phyloP scores from a whole-genome alignment of 2,888 invertebrate genomes.

The Megaustenia siamemsis region DNA sequence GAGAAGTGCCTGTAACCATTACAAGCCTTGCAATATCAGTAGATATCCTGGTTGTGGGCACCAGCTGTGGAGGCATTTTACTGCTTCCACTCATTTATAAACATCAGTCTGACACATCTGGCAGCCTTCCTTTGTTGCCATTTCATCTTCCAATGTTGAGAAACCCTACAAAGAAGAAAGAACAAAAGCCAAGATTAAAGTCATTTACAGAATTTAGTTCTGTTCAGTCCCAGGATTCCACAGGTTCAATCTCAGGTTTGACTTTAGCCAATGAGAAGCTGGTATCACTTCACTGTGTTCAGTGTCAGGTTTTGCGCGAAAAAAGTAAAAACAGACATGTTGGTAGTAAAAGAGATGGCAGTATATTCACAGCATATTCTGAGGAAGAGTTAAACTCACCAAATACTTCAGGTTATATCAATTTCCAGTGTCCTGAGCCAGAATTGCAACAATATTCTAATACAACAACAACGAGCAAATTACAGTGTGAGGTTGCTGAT shows the following conservation, averaged over 20 bases:
- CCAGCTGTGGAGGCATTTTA: conserved; percentile 67
- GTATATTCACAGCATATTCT: background rate
- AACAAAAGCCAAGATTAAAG: background rate
- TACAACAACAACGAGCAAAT: background rate
- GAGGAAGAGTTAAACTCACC: background rate
- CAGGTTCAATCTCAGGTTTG: background rate
- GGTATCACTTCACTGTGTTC: conserved; percentile 24
- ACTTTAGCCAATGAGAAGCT: conserved; percentile 11
- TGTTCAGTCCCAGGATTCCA: background rate
- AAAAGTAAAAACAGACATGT: background rate
- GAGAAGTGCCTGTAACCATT: background rate
- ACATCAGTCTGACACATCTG: background rate
- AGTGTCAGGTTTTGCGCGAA: background rate
- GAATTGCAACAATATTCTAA: no score
- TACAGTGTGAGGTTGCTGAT: conserved; percentile 5
- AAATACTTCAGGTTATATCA: background rate
- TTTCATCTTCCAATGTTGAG: conserved; percentile 17
- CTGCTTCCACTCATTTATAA: conserved; percentile 20
- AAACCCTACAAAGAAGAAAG: conserved; percentile 18
- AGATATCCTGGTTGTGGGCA: conserved; percentile 67
- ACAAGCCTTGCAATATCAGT: conserved; percentile 21
- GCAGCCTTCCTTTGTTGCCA: background rate
- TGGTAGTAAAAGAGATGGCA: conserved; percentile 4
- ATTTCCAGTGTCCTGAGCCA: no score
- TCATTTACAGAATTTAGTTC: conserved; percentile 2